Evolutionary conservation across 2,113 vertebrate species (phyloP), one percentile per base, ranked within the genome.

Genomic region (Psittacus erithacus): DNA sequence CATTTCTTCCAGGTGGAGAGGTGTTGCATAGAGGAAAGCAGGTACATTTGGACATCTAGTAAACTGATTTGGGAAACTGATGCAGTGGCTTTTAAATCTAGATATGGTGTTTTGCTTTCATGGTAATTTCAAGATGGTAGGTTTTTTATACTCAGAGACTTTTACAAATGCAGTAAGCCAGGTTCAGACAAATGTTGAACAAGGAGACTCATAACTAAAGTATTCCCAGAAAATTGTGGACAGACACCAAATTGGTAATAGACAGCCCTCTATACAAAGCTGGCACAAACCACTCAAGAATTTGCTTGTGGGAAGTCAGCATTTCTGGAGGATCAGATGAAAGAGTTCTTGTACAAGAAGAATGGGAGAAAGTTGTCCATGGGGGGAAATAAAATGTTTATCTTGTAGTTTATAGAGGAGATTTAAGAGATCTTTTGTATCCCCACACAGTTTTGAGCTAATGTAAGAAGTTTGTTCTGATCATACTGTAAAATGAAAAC

Each of bases 21-120:
- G 10, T 69, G 2, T 15, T 77, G 31, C 43, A 18, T 2, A 67
- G 25, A 10, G 29, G 29, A 92, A 70, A 80, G 23, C n/a, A 77
- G 23, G n/a, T 81, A 10, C 4, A 0, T 43, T 63, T 81, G 16
- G 22, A 11, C 52, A 77, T 71, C 33, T 17, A 60, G 29, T 79
- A 81, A 23, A 43, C 7, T 23, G 11, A 16, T 63, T 39, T 47
- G 50, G 33, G 39, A 91, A 64, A 39, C 29, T 24, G 17, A 12
- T 55, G 33, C 25, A 60, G n/a, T 17, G 6, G 13, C 5, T 88
- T 90, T 91, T 79, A 70, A 88, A 82, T 50, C 25, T 69, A 69
- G 12, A 49, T 70, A 20, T 1, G 20, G 9, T 1, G 0, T 82
- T 93, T 50, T 0, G 0, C 68, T 91, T 4, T n/a, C 55, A 28